Evolutionary conservation across 1,140 invertebrate genomes (phyloP), one percentile per base, ranked within the genome.

Genomic region (Daktulosphaira vitifoliae): DNA sequence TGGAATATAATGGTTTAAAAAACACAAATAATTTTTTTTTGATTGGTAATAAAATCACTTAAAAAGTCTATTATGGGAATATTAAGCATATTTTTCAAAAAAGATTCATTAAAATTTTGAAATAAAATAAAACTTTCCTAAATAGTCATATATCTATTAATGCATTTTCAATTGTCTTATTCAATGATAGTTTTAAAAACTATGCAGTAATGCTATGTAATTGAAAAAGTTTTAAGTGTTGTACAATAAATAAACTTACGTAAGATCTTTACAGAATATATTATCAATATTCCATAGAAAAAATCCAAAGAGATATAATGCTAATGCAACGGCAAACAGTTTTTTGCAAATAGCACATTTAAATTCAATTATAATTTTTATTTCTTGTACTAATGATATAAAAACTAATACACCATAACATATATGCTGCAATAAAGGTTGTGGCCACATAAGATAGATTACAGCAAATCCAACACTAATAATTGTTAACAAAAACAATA

Each of bases 211-310:
- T n/a, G n/a, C n/a, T n/a, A n/a, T n/a, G n/a, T n/a, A n/a, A n/a
- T n/a, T n/a, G n/a, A n/a, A n/a, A n/a, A n/a, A n/a, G n/a, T n/a
- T n/a, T n/a, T n/a, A n/a, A n/a, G n/a, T n/a, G n/a, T n/a, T n/a
- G n/a, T n/a, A n/a, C n/a, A 33, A 33, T 33, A 23, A 53, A 15
- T 15, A 2, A 51, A 71, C 71, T 71, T 66, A 71, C 71, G 68
- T 65, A 20, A 72, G 53, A 50, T 68, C 66, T 33, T 65, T 51
- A 52, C 71, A 72, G 20, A 68, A 68, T 20, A 70, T 54, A 18
- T 72, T 72, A 49, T 72, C 71, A 9, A 72, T 66, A 54, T 69
- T 70, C 71, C 71, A 72, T 11, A 72, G 54, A 23, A 70, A 68
- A 54, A 72, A 72, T n/a, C 70, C 71, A 66, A 71, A 70, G 1